Base-by-base conservation (phyloP, 2,113 vertebrate genomes). In the Pavo muticus region DNA sequence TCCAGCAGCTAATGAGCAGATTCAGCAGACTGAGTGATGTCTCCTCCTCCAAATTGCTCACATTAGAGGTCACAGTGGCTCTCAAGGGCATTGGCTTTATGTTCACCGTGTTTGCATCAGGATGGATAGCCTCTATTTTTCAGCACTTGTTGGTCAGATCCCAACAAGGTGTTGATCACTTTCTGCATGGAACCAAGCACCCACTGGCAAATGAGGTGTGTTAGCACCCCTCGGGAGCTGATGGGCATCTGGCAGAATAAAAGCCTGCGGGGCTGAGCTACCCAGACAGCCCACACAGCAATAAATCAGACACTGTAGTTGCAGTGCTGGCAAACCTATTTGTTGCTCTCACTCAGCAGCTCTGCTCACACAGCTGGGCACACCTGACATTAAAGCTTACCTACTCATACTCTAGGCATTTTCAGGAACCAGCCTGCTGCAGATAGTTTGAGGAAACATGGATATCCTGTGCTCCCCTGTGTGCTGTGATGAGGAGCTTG, bases 201-300 rank as follows among this genome's bases (percentile, higher is more conserved):
- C 1, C 60, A 52, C 12, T 95, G 87, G 85, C 72, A 83, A 91
- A 91, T 64, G 67, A 88, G 42, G 60, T 57, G 37, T 80, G 64
- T 88, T 50, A 83, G 84, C 56, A 75, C 27, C 73, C 92, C 81
- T 71, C 60, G 54, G 71, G 87, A 79, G 64, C 75, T 52, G 79
- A 92, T 77, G 87, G 84, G 93, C 93, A 81, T 85, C 90, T 84
- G 90, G 60, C 72, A 88, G 86, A 88, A 86, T 42, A 80, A 92
- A 91, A 80, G 39, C 68, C 82, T 85, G 82, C 4, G 2, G 50
- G 75, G 60, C 39, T 83, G 64, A 93, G 52, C 84, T 91, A 37
- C 47, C 44, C 84, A 86, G 91, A 37, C 67, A 93, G 84, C 74
- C 68, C 76, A 42, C 35, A 37, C 56, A 86, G 88, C 45, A 79